Conservation (phyloP, 2,888 invertebrate genomes). For the Pantelozetes paolii region DNA sequence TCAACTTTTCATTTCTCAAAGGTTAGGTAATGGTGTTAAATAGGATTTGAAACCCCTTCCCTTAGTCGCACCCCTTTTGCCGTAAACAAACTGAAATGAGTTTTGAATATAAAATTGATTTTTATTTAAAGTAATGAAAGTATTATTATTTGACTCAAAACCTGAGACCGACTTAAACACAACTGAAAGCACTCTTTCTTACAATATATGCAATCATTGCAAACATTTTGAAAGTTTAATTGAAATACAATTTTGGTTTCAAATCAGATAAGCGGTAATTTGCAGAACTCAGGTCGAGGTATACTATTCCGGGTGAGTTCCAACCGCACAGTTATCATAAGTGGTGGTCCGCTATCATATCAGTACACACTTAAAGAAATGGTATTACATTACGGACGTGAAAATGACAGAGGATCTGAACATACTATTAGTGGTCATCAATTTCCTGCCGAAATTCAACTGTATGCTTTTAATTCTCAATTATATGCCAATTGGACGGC, state of each 20-base stretch:
- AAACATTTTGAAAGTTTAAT: background rate
- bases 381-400: conserved; percentile 83
- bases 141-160: too few relatives aligned
- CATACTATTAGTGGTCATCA: conserved; percentile 92
- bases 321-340: conserved; percentile 83
- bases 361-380: conserved; percentile 91
- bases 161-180: too few relatives aligned
- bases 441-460: conserved; percentile 97
- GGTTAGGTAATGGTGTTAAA: background rate
- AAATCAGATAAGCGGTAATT: conserved; percentile 74
- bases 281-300: conserved; percentile 89
- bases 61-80: too few relatives aligned
- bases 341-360: conserved; percentile 91
- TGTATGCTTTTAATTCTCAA: conserved; percentile 96
- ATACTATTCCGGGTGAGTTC: conserved; percentile 85
- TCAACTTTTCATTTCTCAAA: background rate
- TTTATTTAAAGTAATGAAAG: too few relatives aligned
- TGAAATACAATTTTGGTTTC: background rate
- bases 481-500: conserved; percentile 93
- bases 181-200: background rate
- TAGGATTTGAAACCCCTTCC: too few relatives aligned
- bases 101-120: too few relatives aligned
- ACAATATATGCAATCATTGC: background rate
- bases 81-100: too few relatives aligned
- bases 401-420: conserved; percentile 88